These are phyloP conservation scores for Diploptera punctata DNA, from an alignment of 2,888 invertebrate genomes.

Conservation along the genomic window DNA sequence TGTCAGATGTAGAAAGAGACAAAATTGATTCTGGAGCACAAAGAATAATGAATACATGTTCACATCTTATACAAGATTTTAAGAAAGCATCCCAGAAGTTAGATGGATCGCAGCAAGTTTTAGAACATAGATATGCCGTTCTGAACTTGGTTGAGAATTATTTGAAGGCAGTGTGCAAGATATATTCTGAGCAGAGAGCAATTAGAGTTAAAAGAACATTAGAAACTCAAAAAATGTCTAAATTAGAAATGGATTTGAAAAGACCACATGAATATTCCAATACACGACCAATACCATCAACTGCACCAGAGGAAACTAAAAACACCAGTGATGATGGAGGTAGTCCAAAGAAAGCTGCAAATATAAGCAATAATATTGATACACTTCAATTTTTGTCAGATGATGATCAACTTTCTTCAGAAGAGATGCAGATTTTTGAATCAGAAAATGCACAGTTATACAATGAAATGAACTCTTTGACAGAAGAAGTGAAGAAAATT, in stretches of 20 bases:
- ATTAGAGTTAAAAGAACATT: constrained; percentile 84
- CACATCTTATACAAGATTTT: constrained; percentile 76
- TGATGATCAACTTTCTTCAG: constrained; percentile 75
- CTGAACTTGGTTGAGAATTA: constrained; percentile 79
- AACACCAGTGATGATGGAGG: constrained; percentile 37
- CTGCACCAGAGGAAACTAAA: not conserved
- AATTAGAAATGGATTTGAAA: constrained; percentile 60
- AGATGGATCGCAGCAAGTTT: constrained; percentile 67
- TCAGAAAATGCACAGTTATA: constrained; percentile 88
- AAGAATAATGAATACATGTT: constrained; percentile 81
- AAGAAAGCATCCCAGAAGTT: constrained; percentile 68
- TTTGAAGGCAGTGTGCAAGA: constrained; percentile 83
- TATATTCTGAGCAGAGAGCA: constrained; percentile 88
- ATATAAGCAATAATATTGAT: not conserved
- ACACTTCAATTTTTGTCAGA: constrained; percentile 52
- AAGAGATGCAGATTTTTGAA: constrained; percentile 93
- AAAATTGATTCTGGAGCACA: constrained; percentile 87
- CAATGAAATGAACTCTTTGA: constrained; percentile 85
- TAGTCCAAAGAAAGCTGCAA: constrained; percentile 28
- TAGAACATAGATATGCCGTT: constrained; percentile 79
- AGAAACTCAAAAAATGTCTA: constrained; percentile 81
- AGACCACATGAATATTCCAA: not conserved
- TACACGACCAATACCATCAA: not conserved
- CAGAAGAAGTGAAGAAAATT: constrained; percentile 90
- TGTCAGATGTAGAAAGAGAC: constrained; percentile 86